Evolutionary conservation across 2,113 vertebrate species (phyloP).

Genomic region (Coregonus clupeaformis): DNA sequence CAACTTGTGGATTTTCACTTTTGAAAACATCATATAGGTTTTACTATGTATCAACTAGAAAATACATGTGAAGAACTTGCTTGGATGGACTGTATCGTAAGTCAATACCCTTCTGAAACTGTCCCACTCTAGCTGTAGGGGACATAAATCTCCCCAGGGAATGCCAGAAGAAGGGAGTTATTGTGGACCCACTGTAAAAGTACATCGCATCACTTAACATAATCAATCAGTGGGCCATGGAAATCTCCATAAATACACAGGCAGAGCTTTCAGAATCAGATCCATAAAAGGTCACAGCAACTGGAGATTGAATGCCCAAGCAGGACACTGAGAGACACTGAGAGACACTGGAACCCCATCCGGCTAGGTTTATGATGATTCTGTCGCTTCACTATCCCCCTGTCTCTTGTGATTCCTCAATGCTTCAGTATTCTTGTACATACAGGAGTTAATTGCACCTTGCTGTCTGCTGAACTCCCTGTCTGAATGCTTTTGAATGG

Average conservation of each 20-base stretch:
- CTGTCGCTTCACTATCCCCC: too few relatives aligned
- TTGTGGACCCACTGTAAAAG: slow-evolving; percentile 63
- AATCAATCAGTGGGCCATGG: slow-evolving; percentile 75
- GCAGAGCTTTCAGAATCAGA: slow-evolving; percentile 55
- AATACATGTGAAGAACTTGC: too few relatives aligned
- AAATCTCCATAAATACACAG: slow-evolving; percentile 69
- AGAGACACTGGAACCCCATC: too few relatives aligned
- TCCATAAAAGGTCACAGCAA: slow-evolving; percentile 46
- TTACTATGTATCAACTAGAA: too few relatives aligned
- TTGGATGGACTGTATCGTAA: slow-evolving; percentile 40
- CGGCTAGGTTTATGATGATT: too few relatives aligned
- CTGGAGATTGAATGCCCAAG: too few relatives aligned
- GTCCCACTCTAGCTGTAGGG: slow-evolving; percentile 53
- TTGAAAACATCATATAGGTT: too few relatives aligned
- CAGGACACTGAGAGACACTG: too few relatives aligned
- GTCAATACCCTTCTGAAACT: slow-evolving; percentile 68
- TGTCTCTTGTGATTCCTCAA: slow-evolving; percentile 16
- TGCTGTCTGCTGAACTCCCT: not conserved
- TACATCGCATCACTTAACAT: slow-evolving; percentile 75
- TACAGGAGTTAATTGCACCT: slow-evolving; percentile 22
- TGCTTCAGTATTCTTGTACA: slow-evolving; percentile 25
- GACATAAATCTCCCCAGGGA: slow-evolving; percentile 66
- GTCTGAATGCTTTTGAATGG: slow-evolving; percentile 12
- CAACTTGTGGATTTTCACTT: not conserved
- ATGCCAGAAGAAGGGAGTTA: slow-evolving; percentile 62